Evolutionary conservation across 2,888 invertebrate species (phyloP), one percentile per base, ranked within the genome.

Genomic region (Argynnis bischoffii): DNA sequence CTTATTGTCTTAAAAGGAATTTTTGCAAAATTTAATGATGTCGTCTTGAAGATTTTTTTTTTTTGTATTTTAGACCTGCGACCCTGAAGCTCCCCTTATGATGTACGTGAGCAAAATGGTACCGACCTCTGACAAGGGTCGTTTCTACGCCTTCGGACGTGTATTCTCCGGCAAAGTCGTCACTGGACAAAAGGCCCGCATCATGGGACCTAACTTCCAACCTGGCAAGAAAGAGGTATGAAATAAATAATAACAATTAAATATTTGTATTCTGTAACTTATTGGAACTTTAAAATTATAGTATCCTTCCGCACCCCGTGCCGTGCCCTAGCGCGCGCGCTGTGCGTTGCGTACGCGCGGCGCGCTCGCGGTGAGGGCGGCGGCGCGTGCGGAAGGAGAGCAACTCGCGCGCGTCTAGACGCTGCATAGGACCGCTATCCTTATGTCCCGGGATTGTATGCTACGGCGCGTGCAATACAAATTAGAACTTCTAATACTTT

Each of bases 61-160:
- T 64, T 66, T 31, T 57, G 26, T 35, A 46, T 8, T 16, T 64
- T 60, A 97, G 95, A 96, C 86, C 84, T 99, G 99, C 86, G 98
- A 99, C 91, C 96, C 99, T 15, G 97, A 98, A 77, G 99, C 97
- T 55, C 99, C 99, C 16, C 95, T 99, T 69, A 99, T 99, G 99
- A 99, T 99, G 99, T 99, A 99, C 95, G 95, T 99, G 77, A 99
- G 99, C 61, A 99, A 99, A 94, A 99, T 99, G 99, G 99, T 99
- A 88, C 99, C 99, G 77, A 99, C 99, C 16, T 96, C 98, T 15
- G 99, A 99, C 92, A 99, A 99, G 94, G 99, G 99, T 73, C 97
- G 99, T 87, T 99, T 99, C 96, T 99, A 99, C 92, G 99, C 99
- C 71, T 99, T 99, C 89, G 99, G 99, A 63, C 99, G 99, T 93